These are phyloP conservation scores for Parnassius glacialis DNA, from an alignment of 2,888 invertebrate species.

Conservation along the genomic window DNA sequence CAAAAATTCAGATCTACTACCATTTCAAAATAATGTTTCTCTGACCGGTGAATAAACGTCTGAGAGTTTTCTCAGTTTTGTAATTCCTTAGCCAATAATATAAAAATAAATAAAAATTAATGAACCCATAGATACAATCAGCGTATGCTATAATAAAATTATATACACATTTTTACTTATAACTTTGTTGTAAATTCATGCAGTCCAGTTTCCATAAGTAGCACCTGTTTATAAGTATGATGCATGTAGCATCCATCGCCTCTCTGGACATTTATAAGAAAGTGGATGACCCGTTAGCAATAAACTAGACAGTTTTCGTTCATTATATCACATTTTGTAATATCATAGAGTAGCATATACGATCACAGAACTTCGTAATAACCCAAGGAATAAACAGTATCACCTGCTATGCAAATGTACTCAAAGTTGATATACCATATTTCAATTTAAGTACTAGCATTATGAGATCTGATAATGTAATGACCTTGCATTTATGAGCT, in stretches of 20 bases:
- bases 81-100: too few species aligned
- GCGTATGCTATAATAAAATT: too few species aligned
- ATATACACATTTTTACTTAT: too few species aligned
- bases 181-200: background rate
- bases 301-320: background rate
- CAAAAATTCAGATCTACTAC: too few species aligned
- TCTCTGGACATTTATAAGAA: too few species aligned
- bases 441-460: slow-evolving; percentile 18
- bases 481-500: slow-evolving; percentile 20
- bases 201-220: background rate
- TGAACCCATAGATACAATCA: too few species aligned
- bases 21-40: too few species aligned
- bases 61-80: too few species aligned
- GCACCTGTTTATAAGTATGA: background rate
- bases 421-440: slow-evolving; percentile 3
- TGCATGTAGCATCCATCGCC: too few species aligned
- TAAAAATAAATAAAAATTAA: too few species aligned
- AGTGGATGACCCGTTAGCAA: too few species aligned
- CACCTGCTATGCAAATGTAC: slow-evolving; percentile 16
- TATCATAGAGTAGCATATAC: background rate
- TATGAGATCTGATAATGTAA: slow-evolving; percentile 20
- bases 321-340: background rate
- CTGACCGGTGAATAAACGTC: too few species aligned
- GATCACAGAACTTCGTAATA: slow-evolving; percentile 4
- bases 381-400: slow-evolving; percentile 7